phyloP scores from a whole-genome alignment of 2,797 vertebrate genomes.

The Dendrocincla fuliginosa region DNA sequence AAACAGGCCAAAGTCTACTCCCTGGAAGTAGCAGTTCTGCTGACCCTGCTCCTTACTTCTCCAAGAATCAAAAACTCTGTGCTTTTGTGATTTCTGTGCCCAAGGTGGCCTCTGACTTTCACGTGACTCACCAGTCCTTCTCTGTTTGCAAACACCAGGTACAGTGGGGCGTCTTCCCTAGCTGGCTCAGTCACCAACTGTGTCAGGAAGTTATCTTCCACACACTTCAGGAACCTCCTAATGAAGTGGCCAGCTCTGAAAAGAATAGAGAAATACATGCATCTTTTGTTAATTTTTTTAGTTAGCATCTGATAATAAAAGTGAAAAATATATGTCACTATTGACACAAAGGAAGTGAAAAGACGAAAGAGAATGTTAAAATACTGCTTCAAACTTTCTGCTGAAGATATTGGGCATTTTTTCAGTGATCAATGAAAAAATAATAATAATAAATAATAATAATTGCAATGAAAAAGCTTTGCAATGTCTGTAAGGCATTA shows the following conservation, averaged over 20 bases:
- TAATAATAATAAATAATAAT: too few species aligned
- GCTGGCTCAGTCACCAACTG: not conserved
- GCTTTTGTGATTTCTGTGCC: not conserved
- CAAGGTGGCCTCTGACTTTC: not conserved
- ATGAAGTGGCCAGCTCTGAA: not conserved
- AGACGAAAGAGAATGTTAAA: not conserved
- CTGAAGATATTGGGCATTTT: not conserved
- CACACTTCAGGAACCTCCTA: not conserved
- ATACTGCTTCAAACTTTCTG: not conserved
- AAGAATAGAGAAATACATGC: not conserved
- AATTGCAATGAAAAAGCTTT: not conserved
- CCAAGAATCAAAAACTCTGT: not conserved
- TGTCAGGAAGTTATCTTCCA: not conserved
- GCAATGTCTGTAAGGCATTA: not conserved
- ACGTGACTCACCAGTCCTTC: not conserved
- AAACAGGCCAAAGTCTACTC: not conserved
- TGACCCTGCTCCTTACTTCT: not conserved
- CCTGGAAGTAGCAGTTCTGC: not conserved
- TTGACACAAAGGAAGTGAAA: not conserved
- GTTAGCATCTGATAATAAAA: not conserved
- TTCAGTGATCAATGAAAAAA: not conserved
- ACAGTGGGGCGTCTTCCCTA: fast-evolving
- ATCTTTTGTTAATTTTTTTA: not conserved
- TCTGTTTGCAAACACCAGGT: not conserved
- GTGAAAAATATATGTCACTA: not conserved